These are phyloP conservation scores for Tenthredo notha DNA, from an alignment of 2,888 invertebrate genomes.

Conservation along the genomic window DNA sequence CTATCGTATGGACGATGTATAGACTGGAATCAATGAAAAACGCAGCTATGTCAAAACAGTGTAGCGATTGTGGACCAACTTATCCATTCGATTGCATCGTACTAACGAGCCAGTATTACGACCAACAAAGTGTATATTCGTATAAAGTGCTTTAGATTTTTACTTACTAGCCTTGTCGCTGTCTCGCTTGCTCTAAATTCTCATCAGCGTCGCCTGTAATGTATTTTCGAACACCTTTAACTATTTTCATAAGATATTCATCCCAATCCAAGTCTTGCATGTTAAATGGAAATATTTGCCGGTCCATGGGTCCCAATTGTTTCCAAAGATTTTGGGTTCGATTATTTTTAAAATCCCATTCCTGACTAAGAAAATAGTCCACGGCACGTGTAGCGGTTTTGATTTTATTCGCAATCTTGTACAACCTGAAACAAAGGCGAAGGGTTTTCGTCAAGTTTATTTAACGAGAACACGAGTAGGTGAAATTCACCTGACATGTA, in stretches of 20 bases:
- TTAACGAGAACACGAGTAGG: background rate
- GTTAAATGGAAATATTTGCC: constrained; percentile 79
- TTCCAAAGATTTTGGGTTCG: constrained; percentile 81
- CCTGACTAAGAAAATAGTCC: constrained; percentile 88
- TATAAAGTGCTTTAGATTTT: constrained; percentile 70
- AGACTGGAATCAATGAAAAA: background rate
- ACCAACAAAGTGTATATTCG: constrained; percentile 84
- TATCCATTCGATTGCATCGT: constrained; percentile 64
- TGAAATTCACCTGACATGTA: background rate
- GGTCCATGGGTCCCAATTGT: constrained; percentile 80
- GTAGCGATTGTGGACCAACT: background rate
- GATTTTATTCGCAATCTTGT: constrained; percentile 81
- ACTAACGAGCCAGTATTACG: constrained; percentile 87
- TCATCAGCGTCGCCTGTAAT: background rate
- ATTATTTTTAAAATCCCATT: constrained; percentile 87
- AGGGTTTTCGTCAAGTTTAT: background rate
- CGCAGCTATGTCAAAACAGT: background rate
- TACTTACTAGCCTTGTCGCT: background rate
- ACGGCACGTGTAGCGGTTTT: constrained; percentile 79
- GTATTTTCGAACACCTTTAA: background rate
- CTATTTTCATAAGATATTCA: background rate
- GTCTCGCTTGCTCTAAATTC: background rate
- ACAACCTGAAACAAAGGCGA: background rate
- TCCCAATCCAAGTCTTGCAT: constrained; percentile 5
- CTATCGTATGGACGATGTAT: background rate